Conservation (phyloP, 2,113 vertebrate species). For the Podilymbus podiceps region DNA sequence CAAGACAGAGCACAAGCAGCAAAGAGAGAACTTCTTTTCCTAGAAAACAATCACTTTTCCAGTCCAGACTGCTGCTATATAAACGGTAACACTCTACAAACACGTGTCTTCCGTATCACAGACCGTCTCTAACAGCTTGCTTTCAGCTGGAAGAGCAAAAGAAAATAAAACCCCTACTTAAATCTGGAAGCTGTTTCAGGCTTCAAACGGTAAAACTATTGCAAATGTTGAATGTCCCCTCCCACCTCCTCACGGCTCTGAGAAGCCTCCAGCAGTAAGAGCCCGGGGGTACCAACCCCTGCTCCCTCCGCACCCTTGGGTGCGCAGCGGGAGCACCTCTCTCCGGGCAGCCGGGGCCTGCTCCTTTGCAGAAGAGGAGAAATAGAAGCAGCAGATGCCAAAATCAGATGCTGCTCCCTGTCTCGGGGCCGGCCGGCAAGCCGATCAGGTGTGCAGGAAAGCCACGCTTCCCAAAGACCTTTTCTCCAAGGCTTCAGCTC, state of each 20-base stretch:
- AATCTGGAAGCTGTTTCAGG: background rate
- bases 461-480: background rate
- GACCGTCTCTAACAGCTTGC: background rate
- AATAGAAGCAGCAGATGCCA: background rate
- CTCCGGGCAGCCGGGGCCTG: accelerated
- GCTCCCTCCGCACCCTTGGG: background rate
- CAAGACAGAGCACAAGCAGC: background rate
- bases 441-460: background rate
- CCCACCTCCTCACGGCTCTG: background rate
- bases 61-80: background rate
- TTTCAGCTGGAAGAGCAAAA: background rate
- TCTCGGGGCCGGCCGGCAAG: accelerated
- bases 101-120: background rate
- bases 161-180: background rate
- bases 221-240: background rate
- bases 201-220: background rate
- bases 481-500: background rate
- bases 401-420: accelerated
- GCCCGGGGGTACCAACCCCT: background rate
- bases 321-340: accelerated
- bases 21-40: background rate
- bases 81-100: background rate
- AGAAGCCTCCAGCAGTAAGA: background rate
- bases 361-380: background rate
- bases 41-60: background rate